phyloP scores from a whole-genome alignment of 92 coral and sea anemone species.

The Nematostella vectensis region DNA sequence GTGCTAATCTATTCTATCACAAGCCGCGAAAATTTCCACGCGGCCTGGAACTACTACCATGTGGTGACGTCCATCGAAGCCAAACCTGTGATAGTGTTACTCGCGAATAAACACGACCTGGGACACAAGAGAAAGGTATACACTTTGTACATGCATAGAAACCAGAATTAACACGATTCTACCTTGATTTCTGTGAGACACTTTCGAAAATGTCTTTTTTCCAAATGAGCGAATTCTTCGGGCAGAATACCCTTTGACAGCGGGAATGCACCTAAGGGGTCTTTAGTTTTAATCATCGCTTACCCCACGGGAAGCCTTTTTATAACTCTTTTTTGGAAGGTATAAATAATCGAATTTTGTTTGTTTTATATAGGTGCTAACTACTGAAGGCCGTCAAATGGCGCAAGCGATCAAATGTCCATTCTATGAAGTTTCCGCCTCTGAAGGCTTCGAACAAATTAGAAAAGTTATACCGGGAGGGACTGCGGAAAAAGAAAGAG shows the following conservation, averaged over 20 bases:
- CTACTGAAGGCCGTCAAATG: conserved; percentile 37
- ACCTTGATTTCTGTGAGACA: too few relatives aligned
- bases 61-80: conserved; percentile 35
- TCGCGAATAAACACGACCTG: conserved; percentile 73
- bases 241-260: too few relatives aligned
- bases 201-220: too few relatives aligned
- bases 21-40: conserved; percentile 50
- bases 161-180: too few relatives aligned
- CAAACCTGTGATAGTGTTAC: conserved; percentile 46
- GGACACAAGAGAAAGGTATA: conserved; percentile 52
- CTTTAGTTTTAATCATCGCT: too few relatives aligned
- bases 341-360: too few relatives aligned
- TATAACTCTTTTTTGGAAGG: too few relatives aligned
- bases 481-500: conserved; percentile 47
- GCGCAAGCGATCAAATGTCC: conserved; percentile 57
- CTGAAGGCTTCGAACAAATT: conserved; percentile 42
- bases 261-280: too few relatives aligned
- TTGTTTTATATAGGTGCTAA: conserved; percentile 9
- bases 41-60: conserved; percentile 26
- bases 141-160: too few relatives aligned
- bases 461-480: conserved; percentile 52
- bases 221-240: too few relatives aligned
- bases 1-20: conserved; percentile 69
- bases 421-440: conserved; percentile 65
- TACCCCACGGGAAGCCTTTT: too few relatives aligned